Base-by-base conservation (phyloP, 2,113 vertebrate species). In the Eulacestoma nigropectus region DNA sequence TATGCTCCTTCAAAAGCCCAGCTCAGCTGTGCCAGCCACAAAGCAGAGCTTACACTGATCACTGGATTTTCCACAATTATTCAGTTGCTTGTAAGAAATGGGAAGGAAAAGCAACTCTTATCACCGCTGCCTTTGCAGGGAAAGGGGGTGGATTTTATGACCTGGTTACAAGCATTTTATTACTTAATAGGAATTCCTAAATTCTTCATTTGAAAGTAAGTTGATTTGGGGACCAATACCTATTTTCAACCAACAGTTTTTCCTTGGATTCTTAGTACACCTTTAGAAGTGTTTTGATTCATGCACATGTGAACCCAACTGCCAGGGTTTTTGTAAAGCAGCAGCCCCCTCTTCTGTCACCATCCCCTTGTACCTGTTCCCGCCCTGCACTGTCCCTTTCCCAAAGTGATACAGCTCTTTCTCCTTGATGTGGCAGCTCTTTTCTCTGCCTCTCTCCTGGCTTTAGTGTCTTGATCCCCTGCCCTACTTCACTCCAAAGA, bases 231-330 rank as follows among this genome's bases (percentile, higher is more conserved):
- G 29, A 16, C 70, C 55, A 92, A 78, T 41, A 23, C 22, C 17
- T 47, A 3, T 75, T 93, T 87, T 75, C 53, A 89, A 35, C 27
- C 19, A 64, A 20, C 33, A 39, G 29, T 35, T 13, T 70, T 82
- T 84, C 47, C 39, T 56, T 52, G 19, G 19, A 11, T 27, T 81
- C 56, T 67, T 44, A 52, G 25, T 53, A 53, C 60, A 59, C 35
- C 30, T 67, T 70, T 22, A 42, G 68, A 92, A 16, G 42, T 55
- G 75, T 68, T 72, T 74, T 65, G 50, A 30, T 83, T 33, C 12
- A 10, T 23, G 10, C 14, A 27, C 0, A 0, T 32, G 60, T 23
- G 18, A 41, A 41, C 27, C 8, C 23, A n/a, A 3, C 8, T 65
- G 44, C 32, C 62, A 67, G 62, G 15, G 41, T 9, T 85, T 92